A percentile compares a stretch with the other conserved stretches of the same genome.
These are phyloP conservation scores for Conus betulinus DNA, from an alignment of 1,140 invertebrate genomes.

Conservation along the genomic window DNA sequence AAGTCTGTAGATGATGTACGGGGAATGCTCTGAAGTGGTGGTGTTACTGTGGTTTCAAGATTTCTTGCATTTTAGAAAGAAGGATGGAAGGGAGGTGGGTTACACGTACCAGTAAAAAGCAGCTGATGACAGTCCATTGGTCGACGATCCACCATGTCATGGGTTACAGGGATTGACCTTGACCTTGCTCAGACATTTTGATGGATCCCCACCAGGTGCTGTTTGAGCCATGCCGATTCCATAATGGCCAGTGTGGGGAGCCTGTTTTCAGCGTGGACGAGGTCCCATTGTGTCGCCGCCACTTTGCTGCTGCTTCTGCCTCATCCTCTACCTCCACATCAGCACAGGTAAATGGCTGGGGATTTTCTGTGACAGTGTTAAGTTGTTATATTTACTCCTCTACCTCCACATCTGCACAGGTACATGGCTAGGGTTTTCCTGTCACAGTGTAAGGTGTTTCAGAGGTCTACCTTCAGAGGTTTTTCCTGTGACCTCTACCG, in stretches of 20 bases:
- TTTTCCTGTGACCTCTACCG: no score
- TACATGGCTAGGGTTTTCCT: neutral
- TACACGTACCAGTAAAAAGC: no score
- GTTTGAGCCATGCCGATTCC: slow-evolving; percentile 67
- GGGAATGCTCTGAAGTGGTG: no score
- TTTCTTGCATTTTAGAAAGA: no score
- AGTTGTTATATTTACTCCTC: neutral
- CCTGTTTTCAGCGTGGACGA: slow-evolving; percentile 61
- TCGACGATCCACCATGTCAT: no score
- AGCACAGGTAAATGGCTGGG: neutral
- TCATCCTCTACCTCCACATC: neutral
- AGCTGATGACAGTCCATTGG: no score
- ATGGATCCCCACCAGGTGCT: slow-evolving; percentile 70
- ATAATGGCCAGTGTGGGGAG: slow-evolving; percentile 59
- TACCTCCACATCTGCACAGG: neutral
- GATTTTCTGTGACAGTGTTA: neutral
- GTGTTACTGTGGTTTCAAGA: no score
- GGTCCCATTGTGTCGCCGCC: slow-evolving; percentile 49
- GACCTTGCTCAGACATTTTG: slow-evolving; percentile 65
- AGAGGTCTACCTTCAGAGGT: no score
- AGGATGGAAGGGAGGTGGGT: no score
- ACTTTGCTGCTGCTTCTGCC: slow-evolving; percentile 40
- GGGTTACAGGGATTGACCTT: slow-evolving; percentile 43
- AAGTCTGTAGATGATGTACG: no score
- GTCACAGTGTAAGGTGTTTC: neutral